A percentile compares a stretch with the other conserved stretches of the same genome.
Conservation (phyloP, 64 coral and sea anemone species). For the Cladopsammia gracilis region DNA sequence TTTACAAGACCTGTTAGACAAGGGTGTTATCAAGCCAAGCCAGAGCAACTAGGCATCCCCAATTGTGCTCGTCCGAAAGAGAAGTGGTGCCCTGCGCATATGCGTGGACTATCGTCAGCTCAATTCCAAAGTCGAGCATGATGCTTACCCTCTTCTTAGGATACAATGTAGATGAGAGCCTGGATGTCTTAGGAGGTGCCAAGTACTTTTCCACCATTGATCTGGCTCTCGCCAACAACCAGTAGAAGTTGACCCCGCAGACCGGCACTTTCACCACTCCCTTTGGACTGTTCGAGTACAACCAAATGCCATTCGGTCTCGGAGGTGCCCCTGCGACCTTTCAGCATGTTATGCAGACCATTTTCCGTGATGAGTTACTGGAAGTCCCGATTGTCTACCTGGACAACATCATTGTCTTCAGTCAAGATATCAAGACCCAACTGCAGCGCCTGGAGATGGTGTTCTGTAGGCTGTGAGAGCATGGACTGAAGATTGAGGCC, state of each 20-base stretch:
- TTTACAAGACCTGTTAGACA: constrained; percentile 53
- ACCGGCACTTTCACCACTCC: constrained; percentile 50
- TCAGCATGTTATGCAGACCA: constrained; percentile 49
- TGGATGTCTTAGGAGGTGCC: constrained; percentile 1
- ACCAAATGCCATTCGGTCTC: constrained; percentile 23
- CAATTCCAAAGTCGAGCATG: background rate
- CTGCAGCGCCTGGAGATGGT: background rate
- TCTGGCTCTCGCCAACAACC: constrained; percentile 33
- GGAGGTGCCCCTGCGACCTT: constrained; percentile 43
- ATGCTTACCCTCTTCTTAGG: background rate
- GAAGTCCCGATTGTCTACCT: constrained; percentile 49
- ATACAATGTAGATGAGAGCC: constrained; percentile 25
- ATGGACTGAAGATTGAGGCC: constrained; percentile 66
- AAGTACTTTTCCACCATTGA: constrained; percentile 46
- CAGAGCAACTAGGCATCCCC: constrained; percentile 59
- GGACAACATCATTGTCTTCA: constrained; percentile 64
- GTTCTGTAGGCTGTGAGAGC: constrained; percentile 25
- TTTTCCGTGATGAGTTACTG: constrained; percentile 41
- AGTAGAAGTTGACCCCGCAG: background rate
- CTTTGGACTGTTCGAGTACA: constrained; percentile 49
- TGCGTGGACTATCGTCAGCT: constrained; percentile 26
- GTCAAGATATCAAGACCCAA: constrained; percentile 12
- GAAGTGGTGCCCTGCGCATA: constrained; percentile 29
- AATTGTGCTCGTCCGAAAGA: constrained; percentile 62
- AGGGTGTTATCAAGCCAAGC: constrained; percentile 37